A percentile compares a stretch with the other conserved stretches of the same genome.
Conservation (phyloP, 2,113 vertebrate species). For the Oreamnos americanus region DNA sequence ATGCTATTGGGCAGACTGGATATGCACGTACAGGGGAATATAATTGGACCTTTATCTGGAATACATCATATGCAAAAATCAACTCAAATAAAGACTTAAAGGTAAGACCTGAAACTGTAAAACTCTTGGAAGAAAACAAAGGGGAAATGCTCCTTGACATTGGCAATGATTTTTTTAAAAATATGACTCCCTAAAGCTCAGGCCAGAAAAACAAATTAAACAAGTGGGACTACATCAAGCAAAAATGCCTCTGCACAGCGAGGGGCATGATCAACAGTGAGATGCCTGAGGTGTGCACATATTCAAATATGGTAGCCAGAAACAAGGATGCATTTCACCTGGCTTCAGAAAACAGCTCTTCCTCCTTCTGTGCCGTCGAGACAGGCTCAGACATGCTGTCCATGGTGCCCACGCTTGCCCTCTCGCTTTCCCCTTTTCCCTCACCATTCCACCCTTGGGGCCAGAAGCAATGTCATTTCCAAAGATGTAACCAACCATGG, state of each 20-base stretch:
- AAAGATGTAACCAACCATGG: slow-evolving; percentile 3
- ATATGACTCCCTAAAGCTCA: not conserved
- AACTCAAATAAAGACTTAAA: not conserved
- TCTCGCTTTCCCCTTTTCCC: not conserved
- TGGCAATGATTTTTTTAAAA: not conserved
- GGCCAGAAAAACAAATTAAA: not conserved
- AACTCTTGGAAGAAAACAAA: not conserved
- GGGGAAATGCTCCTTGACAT: not conserved
- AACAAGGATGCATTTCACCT: not conserved
- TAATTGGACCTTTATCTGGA: not conserved
- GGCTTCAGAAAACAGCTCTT: not conserved
- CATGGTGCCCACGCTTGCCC: fast-evolving
- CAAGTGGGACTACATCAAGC: too few relatives aligned
- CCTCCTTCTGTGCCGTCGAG: fast-evolving
- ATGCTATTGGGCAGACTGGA: not conserved
- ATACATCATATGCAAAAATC: not conserved
- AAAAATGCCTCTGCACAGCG: not conserved
- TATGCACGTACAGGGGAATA: fast-evolving
- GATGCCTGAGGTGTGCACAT: not conserved
- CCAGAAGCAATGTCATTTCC: slow-evolving; percentile 38
- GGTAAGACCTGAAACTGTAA: not conserved
- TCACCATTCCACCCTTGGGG: not conserved
- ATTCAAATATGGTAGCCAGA: not conserved
- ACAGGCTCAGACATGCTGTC: not conserved
- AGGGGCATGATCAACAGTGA: not conserved